Evolutionary conservation across 1,140 invertebrate genomes (phyloP).

Genomic region (Sarcophaga bullata): DNA sequence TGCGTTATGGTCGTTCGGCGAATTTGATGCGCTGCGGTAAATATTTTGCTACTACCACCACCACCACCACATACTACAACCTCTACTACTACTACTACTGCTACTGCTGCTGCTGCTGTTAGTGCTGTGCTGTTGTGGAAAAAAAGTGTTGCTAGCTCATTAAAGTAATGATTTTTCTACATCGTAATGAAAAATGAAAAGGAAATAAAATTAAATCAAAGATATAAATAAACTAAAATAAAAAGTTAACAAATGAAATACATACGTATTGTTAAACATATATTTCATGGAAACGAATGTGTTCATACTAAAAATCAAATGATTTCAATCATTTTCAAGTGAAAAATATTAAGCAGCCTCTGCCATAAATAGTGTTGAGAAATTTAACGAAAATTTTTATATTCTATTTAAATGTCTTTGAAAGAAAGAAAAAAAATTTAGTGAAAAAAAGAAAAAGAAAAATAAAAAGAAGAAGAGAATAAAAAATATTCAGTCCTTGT

Average conservation of each 20-base stretch:
- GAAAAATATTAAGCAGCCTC: neutral
- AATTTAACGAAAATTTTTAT: neutral
- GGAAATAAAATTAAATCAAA: neutral
- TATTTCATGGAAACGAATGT: neutral
- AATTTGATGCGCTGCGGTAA: constrained; percentile 44
- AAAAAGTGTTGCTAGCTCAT: constrained; percentile 41
- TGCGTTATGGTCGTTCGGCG: constrained; percentile 46
- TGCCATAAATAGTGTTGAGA: neutral
- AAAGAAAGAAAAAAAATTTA: neutral
- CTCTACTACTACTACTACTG: constrained; percentile 19
- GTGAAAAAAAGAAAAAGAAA: neutral
- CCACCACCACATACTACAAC: constrained; percentile 13
- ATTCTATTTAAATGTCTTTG: constrained; percentile 9
- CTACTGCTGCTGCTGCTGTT: constrained; percentile 44
- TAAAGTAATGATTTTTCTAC: constrained; percentile 37
- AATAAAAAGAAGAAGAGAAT: constrained; percentile 24
- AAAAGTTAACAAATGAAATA: constrained; percentile 4
- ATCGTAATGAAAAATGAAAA: constrained; percentile 31
- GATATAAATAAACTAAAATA: neutral
- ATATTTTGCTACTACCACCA: constrained; percentile 2
- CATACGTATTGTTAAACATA: too few species aligned
- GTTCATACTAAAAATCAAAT: neutral
- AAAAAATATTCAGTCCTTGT: constrained; percentile 46
- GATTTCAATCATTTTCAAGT: neutral
- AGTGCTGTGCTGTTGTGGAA: constrained; percentile 38